phyloP scores from a whole-genome alignment of 2,113 vertebrate genomes.

The Ornithorhynchus anatinus region DNA sequence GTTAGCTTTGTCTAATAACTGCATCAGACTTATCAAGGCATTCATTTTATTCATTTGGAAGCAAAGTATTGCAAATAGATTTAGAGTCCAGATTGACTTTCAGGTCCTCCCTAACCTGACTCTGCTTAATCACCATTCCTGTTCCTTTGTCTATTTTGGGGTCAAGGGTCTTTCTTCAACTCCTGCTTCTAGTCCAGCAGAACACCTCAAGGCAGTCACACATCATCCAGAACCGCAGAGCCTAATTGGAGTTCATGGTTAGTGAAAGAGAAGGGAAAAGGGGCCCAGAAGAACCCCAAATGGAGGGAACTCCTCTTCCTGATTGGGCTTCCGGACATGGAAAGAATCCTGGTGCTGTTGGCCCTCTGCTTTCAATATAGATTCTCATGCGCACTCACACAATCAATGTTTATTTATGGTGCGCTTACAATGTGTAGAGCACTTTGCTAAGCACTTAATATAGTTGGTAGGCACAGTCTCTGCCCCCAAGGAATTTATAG shows the following conservation, averaged over 20 bases:
- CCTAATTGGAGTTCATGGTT: neutral
- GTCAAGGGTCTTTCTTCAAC: neutral
- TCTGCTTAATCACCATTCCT: slow-evolving; percentile 39
- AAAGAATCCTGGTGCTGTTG: too few species aligned
- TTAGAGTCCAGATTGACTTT: slow-evolving; percentile 39
- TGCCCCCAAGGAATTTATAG: too few species aligned
- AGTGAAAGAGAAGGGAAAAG: slow-evolving; percentile 17
- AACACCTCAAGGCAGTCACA: too few species aligned
- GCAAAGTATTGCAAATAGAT: slow-evolving; percentile 59
- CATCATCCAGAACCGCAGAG: slow-evolving; percentile 1
- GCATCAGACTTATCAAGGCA: slow-evolving; percentile 61
- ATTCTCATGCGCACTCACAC: too few species aligned
- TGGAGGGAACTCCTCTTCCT: too few species aligned
- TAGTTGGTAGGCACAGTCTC: too few species aligned
- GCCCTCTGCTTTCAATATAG: too few species aligned
- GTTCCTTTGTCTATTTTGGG: neutral
- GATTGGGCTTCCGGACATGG: too few species aligned
- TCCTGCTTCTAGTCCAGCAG: neutral
- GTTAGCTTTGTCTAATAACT: slow-evolving; percentile 67
- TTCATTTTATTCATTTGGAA: slow-evolving; percentile 75
- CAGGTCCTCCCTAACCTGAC: slow-evolving; percentile 30
- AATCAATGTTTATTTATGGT: too few species aligned
- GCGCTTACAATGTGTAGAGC: too few species aligned
- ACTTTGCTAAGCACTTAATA: too few species aligned
- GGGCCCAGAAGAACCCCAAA: neutral